Evolutionary conservation across 1,140 invertebrate species (phyloP), one percentile per base, ranked within the genome.

Genomic region (Leptinotarsa undecemlineata): DNA sequence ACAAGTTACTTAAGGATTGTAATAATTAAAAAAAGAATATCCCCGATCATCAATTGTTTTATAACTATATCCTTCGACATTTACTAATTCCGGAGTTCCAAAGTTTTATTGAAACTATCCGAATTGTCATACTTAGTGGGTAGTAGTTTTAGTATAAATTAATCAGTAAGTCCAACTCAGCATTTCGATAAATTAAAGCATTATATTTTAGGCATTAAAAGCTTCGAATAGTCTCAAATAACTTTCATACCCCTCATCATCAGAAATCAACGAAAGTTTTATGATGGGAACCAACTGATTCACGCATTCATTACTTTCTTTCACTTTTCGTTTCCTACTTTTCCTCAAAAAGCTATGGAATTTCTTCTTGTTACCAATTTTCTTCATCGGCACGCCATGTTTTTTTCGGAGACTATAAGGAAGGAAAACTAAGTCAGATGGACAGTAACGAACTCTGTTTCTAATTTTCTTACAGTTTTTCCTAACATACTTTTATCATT

Each of bases 191-290:
- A 61, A 61, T 61, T 61, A 61, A 61, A 17, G 17, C 60, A 61
- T 61, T 61, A 19, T 17, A 61, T 19, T 14, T n/a, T 42, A 11
- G 8, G 33, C 33, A 42, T 42, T 42, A 8, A 42, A 42, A 42
- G 33, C 33, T 42, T 42, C 33, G 33, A 42, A 42, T 61, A 61
- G 60, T 61, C 20, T 61, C 20, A 61, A 61, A 61, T 61, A 61
- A 61, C 17, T 19, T 61, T 51, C 68, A 51, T 69, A 69, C 68
- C 68, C 23, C 47, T 69, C 68, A 1, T 69, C 48, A n/a, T 69
- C 42, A 51, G 68, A 33, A 42, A 42, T 8, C 33, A 42, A 42
- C 8, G 33, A 42, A 48, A 69, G 48, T 48, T n/a, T 48, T 20
- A 51, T 69, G 13, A 69, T 33, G 42, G 48, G 68, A n/a, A 69